Evolutionary conservation across 2,888 invertebrate species (phyloP).

Genomic region (Crossocerus cetratus): DNA sequence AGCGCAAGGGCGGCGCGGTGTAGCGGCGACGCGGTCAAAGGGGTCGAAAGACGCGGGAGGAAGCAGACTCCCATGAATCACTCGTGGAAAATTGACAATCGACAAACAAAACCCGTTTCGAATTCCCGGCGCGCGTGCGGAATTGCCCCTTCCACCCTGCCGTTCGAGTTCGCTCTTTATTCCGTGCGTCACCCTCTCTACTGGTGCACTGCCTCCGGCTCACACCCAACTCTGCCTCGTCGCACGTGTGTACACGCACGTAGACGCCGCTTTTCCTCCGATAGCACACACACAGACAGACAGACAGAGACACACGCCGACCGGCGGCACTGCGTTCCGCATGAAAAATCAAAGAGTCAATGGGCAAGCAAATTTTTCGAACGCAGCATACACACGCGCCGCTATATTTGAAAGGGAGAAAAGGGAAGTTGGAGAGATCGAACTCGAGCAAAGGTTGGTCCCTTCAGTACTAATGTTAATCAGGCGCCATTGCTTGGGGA

Average conservation of each 20-base stretch:
- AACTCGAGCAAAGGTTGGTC: too few species aligned
- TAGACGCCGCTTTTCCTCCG: too few species aligned
- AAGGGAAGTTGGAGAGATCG: too few species aligned
- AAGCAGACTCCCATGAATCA: conserved; percentile 48
- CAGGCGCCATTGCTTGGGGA: too few species aligned
- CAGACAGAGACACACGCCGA: too few species aligned
- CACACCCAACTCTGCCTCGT: neutral
- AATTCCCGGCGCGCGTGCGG: conserved; percentile 31
- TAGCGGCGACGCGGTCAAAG: neutral
- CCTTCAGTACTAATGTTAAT: too few species aligned
- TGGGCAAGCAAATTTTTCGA: conserved; percentile 2
- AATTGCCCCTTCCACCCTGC: conserved; percentile 14
- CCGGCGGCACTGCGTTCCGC: neutral
- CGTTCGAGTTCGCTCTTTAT: conserved; percentile 25
- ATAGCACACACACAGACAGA: too few species aligned
- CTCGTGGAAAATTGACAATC: conserved; percentile 50
- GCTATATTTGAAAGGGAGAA: too few species aligned
- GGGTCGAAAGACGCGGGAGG: conserved; percentile 15
- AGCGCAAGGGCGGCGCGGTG: neutral
- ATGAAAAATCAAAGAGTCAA: neutral
- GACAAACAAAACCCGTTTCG: conserved; percentile 50
- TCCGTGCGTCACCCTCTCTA: conserved; percentile 5
- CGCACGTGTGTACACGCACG: too few species aligned
- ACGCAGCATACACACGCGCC: too few species aligned
- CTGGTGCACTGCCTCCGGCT: neutral